A percentile compares a stretch with the other conserved stretches of the same genome.
Evolutionary conservation across 2,888 invertebrate genomes (phyloP).

Genomic region (Erebia epiphron): DNA sequence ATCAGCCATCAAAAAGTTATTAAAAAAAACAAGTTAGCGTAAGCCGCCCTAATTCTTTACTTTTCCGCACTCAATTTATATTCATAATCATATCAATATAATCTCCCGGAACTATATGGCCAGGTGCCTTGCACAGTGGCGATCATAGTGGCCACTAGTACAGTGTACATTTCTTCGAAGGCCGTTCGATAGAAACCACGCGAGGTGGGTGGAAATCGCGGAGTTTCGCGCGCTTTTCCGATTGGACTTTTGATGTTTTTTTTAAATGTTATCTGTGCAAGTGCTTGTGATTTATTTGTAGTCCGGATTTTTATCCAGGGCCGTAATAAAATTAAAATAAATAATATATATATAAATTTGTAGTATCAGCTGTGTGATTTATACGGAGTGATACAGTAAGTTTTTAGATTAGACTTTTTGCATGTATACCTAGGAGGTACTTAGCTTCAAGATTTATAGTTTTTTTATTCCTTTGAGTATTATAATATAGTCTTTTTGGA

Average conservation of each 20-base stretch:
- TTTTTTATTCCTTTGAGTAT: too few relatives aligned
- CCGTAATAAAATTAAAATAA: too few relatives aligned
- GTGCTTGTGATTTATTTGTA: not conserved
- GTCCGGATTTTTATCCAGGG: too few relatives aligned
- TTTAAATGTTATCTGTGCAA: slow-evolving; percentile 25
- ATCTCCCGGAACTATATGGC: slow-evolving; percentile 22
- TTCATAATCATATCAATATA: not conserved
- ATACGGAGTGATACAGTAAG: slow-evolving; percentile 2
- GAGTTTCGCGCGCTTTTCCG: slow-evolving; percentile 23
- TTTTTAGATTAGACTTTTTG: not conserved
- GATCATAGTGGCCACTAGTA: not conserved
- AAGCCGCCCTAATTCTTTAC: not conserved
- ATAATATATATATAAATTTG: too few relatives aligned
- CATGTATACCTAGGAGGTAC: too few relatives aligned
- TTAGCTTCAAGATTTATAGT: too few relatives aligned
- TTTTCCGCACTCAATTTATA: not conserved
- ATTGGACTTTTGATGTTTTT: not conserved
- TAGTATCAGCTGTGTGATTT: slow-evolving; percentile 3
- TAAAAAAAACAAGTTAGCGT: not conserved
- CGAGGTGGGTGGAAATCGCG: slow-evolving; percentile 21
- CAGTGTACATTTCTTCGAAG: slow-evolving; percentile 33
- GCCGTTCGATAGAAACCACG: slow-evolving; percentile 33
- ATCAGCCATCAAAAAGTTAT: not conserved
- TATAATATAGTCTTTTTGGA: too few relatives aligned
- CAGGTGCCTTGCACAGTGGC: slow-evolving; percentile 15